Conservation (phyloP, 2,113 vertebrate species). For the Microcebus jonahi region DNA sequence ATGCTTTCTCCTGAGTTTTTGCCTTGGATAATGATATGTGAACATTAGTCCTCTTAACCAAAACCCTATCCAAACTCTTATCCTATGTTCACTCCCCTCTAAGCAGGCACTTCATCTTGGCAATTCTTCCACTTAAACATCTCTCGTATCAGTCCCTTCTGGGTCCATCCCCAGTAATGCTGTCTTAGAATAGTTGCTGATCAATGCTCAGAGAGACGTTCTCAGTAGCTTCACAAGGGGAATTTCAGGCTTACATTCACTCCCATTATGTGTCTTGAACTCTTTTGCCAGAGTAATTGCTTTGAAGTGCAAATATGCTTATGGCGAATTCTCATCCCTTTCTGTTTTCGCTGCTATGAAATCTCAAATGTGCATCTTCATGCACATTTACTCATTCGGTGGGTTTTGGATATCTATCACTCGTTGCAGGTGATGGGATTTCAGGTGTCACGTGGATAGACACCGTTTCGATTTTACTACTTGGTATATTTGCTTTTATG, state of each 20-base stretch:
- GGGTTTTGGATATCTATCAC: neutral
- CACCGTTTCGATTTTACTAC: neutral
- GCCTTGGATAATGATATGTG: neutral
- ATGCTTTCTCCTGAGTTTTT: neutral
- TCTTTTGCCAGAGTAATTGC: neutral
- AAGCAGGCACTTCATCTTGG: neutral
- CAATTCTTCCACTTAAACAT: neutral
- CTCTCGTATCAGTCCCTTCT: neutral
- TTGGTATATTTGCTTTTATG: neutral
- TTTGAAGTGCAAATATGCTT: neutral
- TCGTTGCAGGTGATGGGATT: neutral
- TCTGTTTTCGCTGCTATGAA: neutral
- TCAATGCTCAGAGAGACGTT: neutral
- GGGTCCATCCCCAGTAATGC: rapidly evolving
- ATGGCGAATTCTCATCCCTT: rapidly evolving
- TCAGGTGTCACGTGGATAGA: neutral
- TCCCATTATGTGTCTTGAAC: neutral
- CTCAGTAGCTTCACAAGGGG: neutral
- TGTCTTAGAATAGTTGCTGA: neutral
- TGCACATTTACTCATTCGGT: neutral
- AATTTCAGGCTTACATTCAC: neutral
- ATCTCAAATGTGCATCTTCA: neutral
- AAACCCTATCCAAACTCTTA: neutral
- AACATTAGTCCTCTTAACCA: neutral
- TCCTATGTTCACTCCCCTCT: neutral